Conservation (phyloP, 2,113 vertebrate genomes). For the Ivindomyrus marchei region DNA sequence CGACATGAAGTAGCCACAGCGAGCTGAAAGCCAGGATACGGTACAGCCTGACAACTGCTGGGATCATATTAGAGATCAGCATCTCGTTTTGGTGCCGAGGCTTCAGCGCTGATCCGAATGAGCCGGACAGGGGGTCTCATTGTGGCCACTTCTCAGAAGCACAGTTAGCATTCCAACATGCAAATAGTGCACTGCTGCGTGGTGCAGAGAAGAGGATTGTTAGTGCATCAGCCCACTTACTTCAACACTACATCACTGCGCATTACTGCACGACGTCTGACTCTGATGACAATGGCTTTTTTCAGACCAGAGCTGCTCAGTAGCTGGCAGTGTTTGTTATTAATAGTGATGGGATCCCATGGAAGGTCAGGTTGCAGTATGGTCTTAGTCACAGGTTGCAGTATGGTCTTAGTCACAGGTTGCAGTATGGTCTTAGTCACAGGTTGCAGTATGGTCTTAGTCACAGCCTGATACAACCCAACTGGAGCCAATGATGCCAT, state of each 20-base stretch:
- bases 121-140: neutral
- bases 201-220: neutral
- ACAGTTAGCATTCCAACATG: neutral
- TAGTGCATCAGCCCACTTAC: neutral
- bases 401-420: neutral
- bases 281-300: neutral
- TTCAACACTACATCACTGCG: neutral
- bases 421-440: neutral
- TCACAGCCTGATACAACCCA: neutral
- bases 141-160: neutral
- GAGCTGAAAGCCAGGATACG: neutral
- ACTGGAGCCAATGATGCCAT: neutral
- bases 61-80: neutral
- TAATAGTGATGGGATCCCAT: neutral
- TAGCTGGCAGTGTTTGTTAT: neutral
- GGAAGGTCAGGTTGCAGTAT: neutral
- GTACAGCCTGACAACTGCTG: neutral
- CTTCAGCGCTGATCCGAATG: neutral
- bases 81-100: neutral
- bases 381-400: too few species aligned
- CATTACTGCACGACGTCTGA: neutral
- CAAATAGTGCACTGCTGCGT: neutral
- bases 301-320: neutral
- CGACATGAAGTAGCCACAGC: neutral
- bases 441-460: neutral